Conservation (phyloP, 2,113 vertebrate species). For the Prinia subflava region DNA sequence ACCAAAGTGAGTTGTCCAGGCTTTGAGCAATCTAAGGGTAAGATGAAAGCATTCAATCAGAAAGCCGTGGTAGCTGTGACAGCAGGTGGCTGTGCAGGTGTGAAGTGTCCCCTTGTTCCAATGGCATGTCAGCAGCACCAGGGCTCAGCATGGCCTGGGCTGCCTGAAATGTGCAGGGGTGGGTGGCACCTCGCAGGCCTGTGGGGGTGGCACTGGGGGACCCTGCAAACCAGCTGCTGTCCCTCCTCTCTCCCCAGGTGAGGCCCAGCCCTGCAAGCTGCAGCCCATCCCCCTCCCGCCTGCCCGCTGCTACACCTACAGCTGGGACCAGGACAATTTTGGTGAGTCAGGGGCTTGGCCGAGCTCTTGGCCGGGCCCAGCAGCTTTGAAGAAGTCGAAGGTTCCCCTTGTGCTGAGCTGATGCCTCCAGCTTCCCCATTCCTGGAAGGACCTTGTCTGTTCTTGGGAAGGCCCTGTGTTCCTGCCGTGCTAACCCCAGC, state of each 20-base stretch:
- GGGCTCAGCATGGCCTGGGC: neutral
- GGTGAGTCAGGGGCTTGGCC: constrained; percentile 73
- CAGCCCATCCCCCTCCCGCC: constrained; percentile 84
- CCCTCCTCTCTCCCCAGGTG: constrained; percentile 25
- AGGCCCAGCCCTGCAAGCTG: constrained; percentile 69
- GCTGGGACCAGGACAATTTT: constrained; percentile 95
- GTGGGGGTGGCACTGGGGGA: neutral
- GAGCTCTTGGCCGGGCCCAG: rapidly evolving
- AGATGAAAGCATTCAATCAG: neutral
- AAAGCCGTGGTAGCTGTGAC: neutral
- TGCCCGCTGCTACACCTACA: constrained; percentile 86
- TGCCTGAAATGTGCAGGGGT: neutral
- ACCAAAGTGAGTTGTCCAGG: neutral
- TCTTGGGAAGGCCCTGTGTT: neutral
- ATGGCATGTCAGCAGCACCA: rapidly evolving
- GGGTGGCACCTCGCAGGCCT: neutral
- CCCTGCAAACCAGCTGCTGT: neutral
- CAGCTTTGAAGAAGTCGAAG: neutral
- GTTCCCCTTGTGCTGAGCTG: neutral
- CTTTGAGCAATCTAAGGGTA: neutral
- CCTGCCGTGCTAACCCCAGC: neutral
- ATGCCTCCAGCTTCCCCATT: neutral
- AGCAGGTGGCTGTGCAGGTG: neutral
- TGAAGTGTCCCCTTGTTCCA: neutral
- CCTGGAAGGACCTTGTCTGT: neutral